phyloP scores from a whole-genome alignment of 37 sponge, comb jelly and placozoan species.

The Haliclona indistincta region DNA sequence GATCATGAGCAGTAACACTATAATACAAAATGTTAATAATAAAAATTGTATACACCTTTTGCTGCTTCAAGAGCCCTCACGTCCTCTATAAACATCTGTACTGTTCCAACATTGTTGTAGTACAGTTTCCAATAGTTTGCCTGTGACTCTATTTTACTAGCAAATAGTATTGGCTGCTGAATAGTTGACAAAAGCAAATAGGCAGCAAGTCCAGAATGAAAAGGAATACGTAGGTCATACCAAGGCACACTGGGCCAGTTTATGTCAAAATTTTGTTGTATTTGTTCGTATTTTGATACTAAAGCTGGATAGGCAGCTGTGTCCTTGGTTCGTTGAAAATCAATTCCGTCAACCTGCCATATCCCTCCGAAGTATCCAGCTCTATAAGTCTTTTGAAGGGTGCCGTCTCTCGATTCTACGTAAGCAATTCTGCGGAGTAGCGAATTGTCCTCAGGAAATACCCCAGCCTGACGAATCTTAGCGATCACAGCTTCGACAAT shows the following conservation, averaged over 20 bases:
- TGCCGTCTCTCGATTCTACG: slow-evolving; percentile 45
- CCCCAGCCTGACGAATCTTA: too few relatives aligned
- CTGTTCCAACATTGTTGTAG: too few relatives aligned
- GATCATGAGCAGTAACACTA: too few relatives aligned
- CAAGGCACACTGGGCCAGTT: slow-evolving; percentile 28
- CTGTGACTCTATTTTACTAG: slow-evolving; percentile 22
- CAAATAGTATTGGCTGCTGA: slow-evolving; percentile 16
- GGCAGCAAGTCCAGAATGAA: slow-evolving; percentile 52
- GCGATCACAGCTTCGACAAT: too few relatives aligned
- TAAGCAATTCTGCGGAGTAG: too few relatives aligned
- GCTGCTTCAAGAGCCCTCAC: too few relatives aligned
- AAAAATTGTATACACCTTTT: too few relatives aligned
- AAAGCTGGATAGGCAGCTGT: slow-evolving; percentile 10
- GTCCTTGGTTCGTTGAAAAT: slow-evolving; percentile 23
- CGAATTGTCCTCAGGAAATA: too few relatives aligned
- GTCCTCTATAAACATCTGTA: too few relatives aligned
- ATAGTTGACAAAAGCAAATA: slow-evolving; percentile 21
- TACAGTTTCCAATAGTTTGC: slow-evolving; percentile 43
- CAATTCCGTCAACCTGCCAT: slow-evolving; percentile 48
- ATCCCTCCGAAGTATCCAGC: slow-evolving; percentile 49
- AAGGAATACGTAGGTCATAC: slow-evolving; percentile 44
- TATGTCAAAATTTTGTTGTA: slow-evolving; percentile 12
- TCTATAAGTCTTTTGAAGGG: slow-evolving; percentile 24
- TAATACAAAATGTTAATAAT: too few relatives aligned
- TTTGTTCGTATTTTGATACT: slow-evolving; percentile 5